These are phyloP conservation scores for Heteronetta atricapilla DNA, from an alignment of 2,113 vertebrate genomes.

Conservation along the genomic window DNA sequence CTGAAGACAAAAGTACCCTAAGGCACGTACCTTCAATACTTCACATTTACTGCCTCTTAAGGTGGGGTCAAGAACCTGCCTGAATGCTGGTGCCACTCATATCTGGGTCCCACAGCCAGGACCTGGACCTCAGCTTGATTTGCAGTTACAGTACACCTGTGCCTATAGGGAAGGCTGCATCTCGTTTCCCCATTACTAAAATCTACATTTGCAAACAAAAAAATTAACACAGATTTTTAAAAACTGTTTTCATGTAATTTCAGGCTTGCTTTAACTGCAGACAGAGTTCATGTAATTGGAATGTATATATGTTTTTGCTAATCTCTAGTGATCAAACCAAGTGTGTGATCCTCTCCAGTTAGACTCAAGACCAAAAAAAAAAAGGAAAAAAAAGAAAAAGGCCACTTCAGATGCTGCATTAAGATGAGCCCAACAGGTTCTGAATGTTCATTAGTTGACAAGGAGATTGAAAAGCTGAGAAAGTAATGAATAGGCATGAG, in stretches of 20 bases:
- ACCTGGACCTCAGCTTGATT: not conserved
- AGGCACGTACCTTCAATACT: not conserved
- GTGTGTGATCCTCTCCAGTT: not conserved
- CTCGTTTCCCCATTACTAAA: not conserved
- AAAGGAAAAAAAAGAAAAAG: not conserved
- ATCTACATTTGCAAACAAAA: not conserved
- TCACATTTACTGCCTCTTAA: not conserved
- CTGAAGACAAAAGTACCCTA: not conserved
- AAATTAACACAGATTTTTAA: not conserved
- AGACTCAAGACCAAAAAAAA: not conserved
- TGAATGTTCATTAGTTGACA: not conserved
- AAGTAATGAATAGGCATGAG: not conserved
- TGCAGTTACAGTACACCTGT: not conserved
- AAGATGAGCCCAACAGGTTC: conserved; percentile 8
- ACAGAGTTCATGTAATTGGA: conserved; percentile 19
- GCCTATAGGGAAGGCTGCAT: not conserved
- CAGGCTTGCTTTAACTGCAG: not conserved
- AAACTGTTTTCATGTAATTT: not conserved
- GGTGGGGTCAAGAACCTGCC: not conserved
- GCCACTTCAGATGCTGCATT: not conserved
- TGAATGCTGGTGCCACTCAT: not conserved
- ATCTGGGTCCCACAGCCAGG: not conserved
- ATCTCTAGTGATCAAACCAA: conserved; percentile 52
- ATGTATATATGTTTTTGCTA: conserved; percentile 9
- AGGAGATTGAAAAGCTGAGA: not conserved